Conservation (phyloP, 1,140 invertebrate genomes). For the Ceratina japonica region DNA sequence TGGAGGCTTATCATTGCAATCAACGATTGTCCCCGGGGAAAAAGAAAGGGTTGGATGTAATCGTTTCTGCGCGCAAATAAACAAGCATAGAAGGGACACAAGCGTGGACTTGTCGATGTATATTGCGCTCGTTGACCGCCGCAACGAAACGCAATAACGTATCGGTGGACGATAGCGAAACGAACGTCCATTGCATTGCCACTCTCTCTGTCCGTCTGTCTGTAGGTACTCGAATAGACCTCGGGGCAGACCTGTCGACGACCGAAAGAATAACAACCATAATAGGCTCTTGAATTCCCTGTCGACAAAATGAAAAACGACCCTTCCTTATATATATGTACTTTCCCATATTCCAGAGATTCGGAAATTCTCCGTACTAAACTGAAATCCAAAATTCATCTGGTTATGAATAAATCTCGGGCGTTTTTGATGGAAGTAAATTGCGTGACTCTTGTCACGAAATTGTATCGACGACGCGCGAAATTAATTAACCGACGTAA, state of each 20-base stretch:
- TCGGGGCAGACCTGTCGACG: constrained; percentile 54
- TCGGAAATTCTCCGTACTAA: background rate
- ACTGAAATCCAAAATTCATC: too few species aligned
- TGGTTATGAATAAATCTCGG: too few species aligned
- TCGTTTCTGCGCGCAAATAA: constrained; percentile 42
- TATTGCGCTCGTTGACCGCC: constrained; percentile 64
- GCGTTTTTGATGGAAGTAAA: too few species aligned
- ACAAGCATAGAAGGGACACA: constrained; percentile 29
- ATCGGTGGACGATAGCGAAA: constrained; percentile 47
- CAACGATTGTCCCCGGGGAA: background rate
- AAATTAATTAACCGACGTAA: background rate
- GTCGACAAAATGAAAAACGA: constrained; percentile 64
- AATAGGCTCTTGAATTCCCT: constrained; percentile 67
- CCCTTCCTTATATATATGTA: background rate
- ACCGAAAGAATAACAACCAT: constrained; percentile 68
- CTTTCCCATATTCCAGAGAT: background rate
- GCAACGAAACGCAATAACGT: constrained; percentile 64
- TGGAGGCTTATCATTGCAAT: background rate
- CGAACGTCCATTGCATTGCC: constrained; percentile 53
- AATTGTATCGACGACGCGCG: background rate
- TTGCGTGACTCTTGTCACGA: background rate
- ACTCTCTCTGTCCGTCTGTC: constrained; percentile 54
- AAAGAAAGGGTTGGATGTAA: background rate
- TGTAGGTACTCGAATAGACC: too few species aligned
- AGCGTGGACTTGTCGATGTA: constrained; percentile 42